Evolutionary conservation across 2,797 vertebrate species (phyloP), one percentile per base, ranked within the genome.

Genomic region (Galaxias olidus): DNA sequence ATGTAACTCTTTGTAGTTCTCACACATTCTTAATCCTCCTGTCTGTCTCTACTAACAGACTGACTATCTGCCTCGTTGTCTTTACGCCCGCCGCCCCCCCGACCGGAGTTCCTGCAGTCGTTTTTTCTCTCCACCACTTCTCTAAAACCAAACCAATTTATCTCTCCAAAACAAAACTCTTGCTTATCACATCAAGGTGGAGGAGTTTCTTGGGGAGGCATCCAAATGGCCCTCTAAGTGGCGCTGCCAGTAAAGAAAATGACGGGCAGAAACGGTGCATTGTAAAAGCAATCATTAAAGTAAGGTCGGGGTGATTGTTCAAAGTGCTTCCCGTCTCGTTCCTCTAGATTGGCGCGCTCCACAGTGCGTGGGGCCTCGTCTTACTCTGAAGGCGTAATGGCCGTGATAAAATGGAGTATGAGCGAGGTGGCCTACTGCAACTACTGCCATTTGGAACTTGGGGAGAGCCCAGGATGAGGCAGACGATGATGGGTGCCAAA

Each of bases 181-280:
- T 68, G 45, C 76, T 82, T 76, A 75, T 83, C 69, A 65, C 51
- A 75, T 66, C 55, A 76, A 75, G 66, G 72, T 72, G 66, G 44
- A 18, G 61, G 61, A 75, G 44, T 66, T 65, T 75, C 53, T 43
- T 50, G 59, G 59, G 43, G 65, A 72, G 13, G 9, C 63, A 65
- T 52, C 52, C 43, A 74, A 76, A 81, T 49, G 63, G 66, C 69
- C 66, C 61, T 70, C 40, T 65, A 59, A 74, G 63, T 48, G 59
- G 46, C 14, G 60, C 75, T 61, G 55, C 68, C 62, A 65, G 66
- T 65, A 64, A n/a, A n/a, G n/a, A 72, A 77, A 79, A 72, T 42
- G 40, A 14, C 18, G n/a, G n/a, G 18, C 60, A 59, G 52, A 73
- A 49, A 69, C 45, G 63, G 20, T 61, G 58, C 72, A 66, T 56